Conservation (phyloP, 2,888 invertebrate species). For the Mesoligia furuncula region DNA sequence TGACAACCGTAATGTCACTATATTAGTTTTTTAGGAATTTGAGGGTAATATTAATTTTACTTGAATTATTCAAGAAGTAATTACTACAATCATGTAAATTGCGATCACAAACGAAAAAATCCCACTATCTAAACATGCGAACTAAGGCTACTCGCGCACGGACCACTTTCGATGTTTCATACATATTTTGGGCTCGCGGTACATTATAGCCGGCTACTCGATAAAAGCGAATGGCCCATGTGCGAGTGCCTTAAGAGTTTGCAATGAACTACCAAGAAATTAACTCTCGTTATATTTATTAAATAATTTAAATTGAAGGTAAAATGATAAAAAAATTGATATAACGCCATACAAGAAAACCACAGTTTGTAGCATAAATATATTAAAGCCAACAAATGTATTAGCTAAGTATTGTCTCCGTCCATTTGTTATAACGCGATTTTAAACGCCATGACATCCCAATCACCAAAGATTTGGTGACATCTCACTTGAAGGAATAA, state of each 20-base stretch:
- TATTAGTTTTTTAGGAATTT: not conserved
- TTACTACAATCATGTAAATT: not conserved
- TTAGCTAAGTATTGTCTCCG: conserved; percentile 48
- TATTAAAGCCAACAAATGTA: conserved; percentile 40
- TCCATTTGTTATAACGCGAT: conserved; percentile 29
- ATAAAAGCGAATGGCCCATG: not conserved
- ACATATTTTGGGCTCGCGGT: not conserved
- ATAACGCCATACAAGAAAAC: conserved; percentile 9
- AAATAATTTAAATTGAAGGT: conserved; percentile 4
- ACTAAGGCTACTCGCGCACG: not conserved
- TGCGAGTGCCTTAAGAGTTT: not conserved
- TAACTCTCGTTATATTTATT: not conserved
- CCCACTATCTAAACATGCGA: not conserved
- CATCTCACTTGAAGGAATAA: not conserved
- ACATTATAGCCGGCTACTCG: not conserved
- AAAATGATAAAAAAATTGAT: conserved; percentile 13
- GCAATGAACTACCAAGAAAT: conserved; percentile 1
- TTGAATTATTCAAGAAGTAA: not conserved
- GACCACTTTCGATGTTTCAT: not conserved
- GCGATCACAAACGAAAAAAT: conserved; percentile 26
- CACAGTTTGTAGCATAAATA: conserved; percentile 30
- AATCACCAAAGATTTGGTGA: not conserved
- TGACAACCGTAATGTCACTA: not conserved
- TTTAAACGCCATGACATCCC: not conserved
- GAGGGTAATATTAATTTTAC: not conserved